Evolutionary conservation across 2,797 vertebrate genomes (phyloP), one percentile per base, ranked within the genome.

Genomic region (Coregonus sp.): DNA sequence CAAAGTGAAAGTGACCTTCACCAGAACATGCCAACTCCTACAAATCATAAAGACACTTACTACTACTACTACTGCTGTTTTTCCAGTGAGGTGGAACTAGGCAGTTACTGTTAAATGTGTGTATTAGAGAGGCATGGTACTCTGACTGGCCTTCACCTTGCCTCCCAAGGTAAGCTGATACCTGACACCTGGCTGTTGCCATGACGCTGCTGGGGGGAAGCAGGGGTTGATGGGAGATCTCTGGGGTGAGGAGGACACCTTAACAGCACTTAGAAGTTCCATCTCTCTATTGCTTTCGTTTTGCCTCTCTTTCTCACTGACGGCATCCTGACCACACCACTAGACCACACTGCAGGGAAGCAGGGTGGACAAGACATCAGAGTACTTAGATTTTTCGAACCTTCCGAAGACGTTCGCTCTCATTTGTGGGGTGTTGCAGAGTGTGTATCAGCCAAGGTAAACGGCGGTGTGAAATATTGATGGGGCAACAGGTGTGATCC

Each of bases 401-500:
- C 4, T 18, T 7, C 20, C 4, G 3, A 51, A 31, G 52, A 12
- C 20, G 25, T 50, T 35, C 31, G 12, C 15, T 35, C 20, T 79
- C n/a, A 0, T 73, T 31, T 3, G 15, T 12, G 71, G 33, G 4
- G 52, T 31, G 15, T 18, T 12, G 66, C 72, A 4, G 16, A 16
- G 40, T 5, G n/a, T 51, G 20, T n/a, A 50, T 52, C 20, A 56
- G 70, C 78, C 67, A 76, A 82, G 78, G 78, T 82, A 82, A 73
- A 84, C 73, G 74, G 77, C 71, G 79, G 31, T 83, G 85, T 92
- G 47, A 92, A 92, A 90, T 91, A 90, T 87, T 86, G 84, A 92
- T 90, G 85, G 73, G 78, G 54, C 74, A 52, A 78, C 86, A 88
- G 86, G 82, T 86, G 86, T 78, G 81, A 80, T 83, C 86, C 82